Percentiles rank a stretch among this genome's conserved stretches.
Evolutionary conservation across 1,140 invertebrate genomes (phyloP).

Genomic region (Epicauta chinensis): DNA sequence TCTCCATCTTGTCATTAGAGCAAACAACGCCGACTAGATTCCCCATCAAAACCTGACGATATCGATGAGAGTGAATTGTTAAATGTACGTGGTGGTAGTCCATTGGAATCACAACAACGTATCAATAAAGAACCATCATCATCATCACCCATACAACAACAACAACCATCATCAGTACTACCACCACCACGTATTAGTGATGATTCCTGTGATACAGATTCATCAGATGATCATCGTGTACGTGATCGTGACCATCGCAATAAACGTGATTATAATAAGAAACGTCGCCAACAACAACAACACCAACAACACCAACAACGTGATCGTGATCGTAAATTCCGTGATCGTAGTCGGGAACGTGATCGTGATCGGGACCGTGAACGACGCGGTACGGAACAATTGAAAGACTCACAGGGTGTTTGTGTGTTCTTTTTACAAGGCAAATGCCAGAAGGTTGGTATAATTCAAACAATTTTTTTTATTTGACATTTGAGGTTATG

Average conservation of each 20-base stretch:
- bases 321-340: background rate
- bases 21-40: constrained; percentile 42
- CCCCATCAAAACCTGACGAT: constrained; percentile 47
- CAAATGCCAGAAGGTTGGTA: constrained; percentile 77
- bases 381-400: constrained; percentile 23
- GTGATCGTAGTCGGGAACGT: background rate
- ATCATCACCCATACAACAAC: too few relatives aligned
- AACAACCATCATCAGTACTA: background rate
- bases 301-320: background rate
- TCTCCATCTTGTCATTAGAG: constrained; percentile 27
- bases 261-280: background rate
- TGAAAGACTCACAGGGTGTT: constrained; percentile 59
- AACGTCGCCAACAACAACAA: background rate
- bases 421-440: constrained; percentile 84
- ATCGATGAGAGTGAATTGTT: constrained; percentile 73
- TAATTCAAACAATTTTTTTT: constrained; percentile 18
- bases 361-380: background rate
- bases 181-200: too few relatives aligned
- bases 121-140: background rate
- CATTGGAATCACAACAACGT: constrained; percentile 36
- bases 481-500: too few relatives aligned
- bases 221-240: too few relatives aligned
- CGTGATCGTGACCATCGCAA: too few relatives aligned
- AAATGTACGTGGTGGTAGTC: constrained; percentile 66
- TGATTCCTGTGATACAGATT: too few relatives aligned